phyloP scores from a whole-genome alignment of 2,888 invertebrate species.

The Ormyrus labotus region DNA sequence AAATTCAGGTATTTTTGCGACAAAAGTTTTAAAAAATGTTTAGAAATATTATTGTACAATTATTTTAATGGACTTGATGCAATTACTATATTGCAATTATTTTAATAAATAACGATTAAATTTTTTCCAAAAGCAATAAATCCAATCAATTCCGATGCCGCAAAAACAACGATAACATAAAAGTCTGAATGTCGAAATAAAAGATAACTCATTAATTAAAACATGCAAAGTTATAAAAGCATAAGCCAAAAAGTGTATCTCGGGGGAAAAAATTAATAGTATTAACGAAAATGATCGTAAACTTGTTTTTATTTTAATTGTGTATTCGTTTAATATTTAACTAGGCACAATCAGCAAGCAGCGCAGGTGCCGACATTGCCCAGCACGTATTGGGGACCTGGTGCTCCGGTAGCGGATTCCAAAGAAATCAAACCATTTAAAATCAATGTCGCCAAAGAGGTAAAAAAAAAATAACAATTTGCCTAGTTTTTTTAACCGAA shows the following conservation, averaged over 20 bases:
- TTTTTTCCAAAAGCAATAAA: no score
- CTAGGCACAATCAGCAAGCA: constrained; percentile 36
- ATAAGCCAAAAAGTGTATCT: background rate
- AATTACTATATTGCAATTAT: no score
- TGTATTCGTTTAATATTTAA: background rate
- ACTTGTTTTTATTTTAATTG: background rate
- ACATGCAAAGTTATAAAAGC: background rate
- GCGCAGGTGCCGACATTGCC: constrained; percentile 63
- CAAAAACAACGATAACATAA: background rate
- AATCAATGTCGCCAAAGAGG: constrained; percentile 80
- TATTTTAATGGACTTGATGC: no score
- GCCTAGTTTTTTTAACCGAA: constrained; percentile 7
- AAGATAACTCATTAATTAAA: background rate
- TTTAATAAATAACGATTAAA: no score
- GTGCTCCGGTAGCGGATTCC: constrained; percentile 74
- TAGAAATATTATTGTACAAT: no score
- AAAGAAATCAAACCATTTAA: constrained; percentile 79
- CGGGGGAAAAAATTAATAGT: background rate
- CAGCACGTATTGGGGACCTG: constrained; percentile 81
- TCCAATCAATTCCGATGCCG: no score
- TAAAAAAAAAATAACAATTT: constrained; percentile 63
- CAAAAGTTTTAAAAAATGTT: no score
- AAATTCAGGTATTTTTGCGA: no score
- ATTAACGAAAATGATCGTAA: background rate
- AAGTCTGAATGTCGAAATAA: background rate